Base-by-base conservation (phyloP, 2,888 invertebrate species). In the Phorcus lineatus region DNA sequence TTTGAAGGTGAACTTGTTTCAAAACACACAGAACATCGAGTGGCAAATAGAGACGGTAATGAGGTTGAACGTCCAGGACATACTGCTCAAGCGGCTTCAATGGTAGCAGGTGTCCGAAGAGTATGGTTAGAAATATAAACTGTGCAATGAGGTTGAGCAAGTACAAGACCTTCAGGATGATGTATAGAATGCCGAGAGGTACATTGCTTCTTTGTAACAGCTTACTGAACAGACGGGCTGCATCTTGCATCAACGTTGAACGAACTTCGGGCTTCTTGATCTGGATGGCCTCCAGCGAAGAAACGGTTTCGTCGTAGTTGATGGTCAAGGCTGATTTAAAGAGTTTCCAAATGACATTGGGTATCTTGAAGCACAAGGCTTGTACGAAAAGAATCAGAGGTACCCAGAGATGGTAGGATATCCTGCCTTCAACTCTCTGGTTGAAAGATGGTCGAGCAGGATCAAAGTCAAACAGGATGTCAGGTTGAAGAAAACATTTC, bases 321-420 rank as follows among this genome's bases (percentile, higher is more conserved):
- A 74, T 6, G 36, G 6, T 3, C 3, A 74, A 24, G 2, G 11
- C 7, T 9, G 22, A 22, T 22, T 74, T 74, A 9, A 2, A n/a
- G 22, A 17, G n/a, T 11, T 9, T n/a, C 70, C 70, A 74, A n/a
- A 74, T 47, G 47, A 74, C 13, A 40, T 74, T 40, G 13, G 70
- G 70, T 40, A 74, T 36, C 19, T 40, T 40, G 70, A 74, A 74
- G 36, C 17, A 13, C 3, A 74, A n/a, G 16, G 70, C 40, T 36
- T 74, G 70, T 16, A 74, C 16, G 70, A 74, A 74, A 16, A 74
- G 70, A 17, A 74, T 74, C 1, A 74, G 6, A 16, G 70, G 70
- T 17, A 74, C 40, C 70, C 70, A 74, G 19, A 74, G 47, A n/a
- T 74, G 70, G 40, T 36, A 74, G 1, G 70, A 74, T 13, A 28